These are phyloP conservation scores for Apotomis capreana DNA, from an alignment of 2,888 invertebrate species.

Conservation along the genomic window DNA sequence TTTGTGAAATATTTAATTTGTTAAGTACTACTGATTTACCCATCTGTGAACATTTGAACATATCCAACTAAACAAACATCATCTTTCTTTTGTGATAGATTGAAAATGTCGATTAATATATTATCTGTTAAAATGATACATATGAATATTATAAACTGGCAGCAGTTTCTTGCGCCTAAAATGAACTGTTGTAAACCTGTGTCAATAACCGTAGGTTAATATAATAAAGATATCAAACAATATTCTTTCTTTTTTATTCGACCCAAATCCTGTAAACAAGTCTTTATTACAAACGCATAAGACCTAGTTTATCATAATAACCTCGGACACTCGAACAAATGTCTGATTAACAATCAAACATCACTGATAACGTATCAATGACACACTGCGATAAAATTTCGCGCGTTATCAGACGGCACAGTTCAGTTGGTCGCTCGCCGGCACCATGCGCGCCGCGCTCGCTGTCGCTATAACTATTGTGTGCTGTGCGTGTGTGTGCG, in stretches of 20 bases:
- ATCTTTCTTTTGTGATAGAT: background rate
- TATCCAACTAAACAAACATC: background rate
- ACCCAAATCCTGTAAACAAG: background rate
- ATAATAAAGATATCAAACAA: slow-evolving; percentile 31
- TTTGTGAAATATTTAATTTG: background rate
- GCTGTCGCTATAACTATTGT: slow-evolving; percentile 11
- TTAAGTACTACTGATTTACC: too few relatives aligned
- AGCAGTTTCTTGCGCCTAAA: background rate
- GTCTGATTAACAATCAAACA: slow-evolving; percentile 61
- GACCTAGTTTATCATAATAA: background rate
- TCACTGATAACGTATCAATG: slow-evolving; percentile 62
- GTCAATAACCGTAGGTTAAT: slow-evolving; percentile 25
- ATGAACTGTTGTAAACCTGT: slow-evolving; percentile 16
- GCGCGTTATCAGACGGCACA: slow-evolving; percentile 42
- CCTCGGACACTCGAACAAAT: slow-evolving; percentile 54
- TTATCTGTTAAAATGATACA: background rate
- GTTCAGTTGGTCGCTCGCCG: slow-evolving; percentile 50
- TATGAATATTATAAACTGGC: background rate
- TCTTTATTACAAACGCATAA: slow-evolving; percentile 14
- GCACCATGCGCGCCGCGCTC: slow-evolving; percentile 49
- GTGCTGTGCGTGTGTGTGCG: slow-evolving; percentile 3
- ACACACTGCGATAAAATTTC: slow-evolving; percentile 52
- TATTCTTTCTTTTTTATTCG: slow-evolving; percentile 13
- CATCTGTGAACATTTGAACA: too few relatives aligned
- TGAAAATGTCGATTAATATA: background rate